Evolutionary conservation across 1,140 invertebrate species (phyloP), one percentile per base, ranked within the genome.

Genomic region (Fopius arisanus): DNA sequence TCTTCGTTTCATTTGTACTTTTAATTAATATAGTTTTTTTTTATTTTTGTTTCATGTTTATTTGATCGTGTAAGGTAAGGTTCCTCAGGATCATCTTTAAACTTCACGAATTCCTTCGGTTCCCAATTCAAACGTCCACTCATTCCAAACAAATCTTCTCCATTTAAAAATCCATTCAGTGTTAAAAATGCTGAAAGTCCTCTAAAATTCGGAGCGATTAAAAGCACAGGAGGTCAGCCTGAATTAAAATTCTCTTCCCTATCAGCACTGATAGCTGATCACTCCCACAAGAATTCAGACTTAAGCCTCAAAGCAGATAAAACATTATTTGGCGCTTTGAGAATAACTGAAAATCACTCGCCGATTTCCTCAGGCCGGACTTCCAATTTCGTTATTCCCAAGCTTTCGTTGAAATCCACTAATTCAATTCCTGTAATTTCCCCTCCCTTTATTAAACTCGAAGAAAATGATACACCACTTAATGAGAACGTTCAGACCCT

Each of bases 31-130:
- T 65, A 76, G 19, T 71, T 54, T 33, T 59, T 14, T 80, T 80
- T 82, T 69, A 81, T 88, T 82, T 81, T 83, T 85, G 78, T 90
- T 88, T 87, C 87, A 85, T 88, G 86, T 86, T 82, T 75, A 67
- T 75, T 71, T 70, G 75, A 81, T 80, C 80, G 79, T 87, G 83
- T 83, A 90, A 91, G 90, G 90, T 90, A 91, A 90, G 90, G 76
- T 87, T 81, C 75, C 69, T 74, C 67, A 74, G 31, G 70, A 43
- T 62, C 9, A 26, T 14, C 3, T 33, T 59, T 33, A 6, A 14
- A 31, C 4, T 65, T 65, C n/a, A 65, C 1, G 4, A 65, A 65
- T 28, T 3, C 14, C 19, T 12, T 59, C 14, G 54, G n/a, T 48
- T 14, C 33, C 9, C 41, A 41, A 23, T 43, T 21, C 1, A 66